These are phyloP conservation scores for Danionella dracula DNA, from an alignment of 2,797 vertebrate species.

Conservation along the genomic window DNA sequence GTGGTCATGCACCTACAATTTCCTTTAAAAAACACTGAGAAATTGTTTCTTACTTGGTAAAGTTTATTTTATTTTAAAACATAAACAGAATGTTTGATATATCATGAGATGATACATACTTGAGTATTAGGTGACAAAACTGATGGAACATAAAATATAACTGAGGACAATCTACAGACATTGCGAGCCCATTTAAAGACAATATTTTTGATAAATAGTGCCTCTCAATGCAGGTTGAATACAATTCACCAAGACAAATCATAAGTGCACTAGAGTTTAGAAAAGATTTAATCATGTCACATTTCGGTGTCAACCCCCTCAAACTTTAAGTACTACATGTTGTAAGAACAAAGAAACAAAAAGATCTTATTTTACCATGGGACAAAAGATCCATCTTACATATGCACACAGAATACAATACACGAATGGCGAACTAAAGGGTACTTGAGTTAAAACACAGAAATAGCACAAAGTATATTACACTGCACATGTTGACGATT, in stretches of 20 bases:
- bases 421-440: constrained; percentile 37
- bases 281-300: neutral
- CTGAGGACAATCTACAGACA: constrained; percentile 52
- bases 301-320: constrained; percentile 8
- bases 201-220: constrained; percentile 47
- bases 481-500: constrained; percentile 33
- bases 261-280: constrained; percentile 39
- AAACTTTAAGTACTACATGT: neutral
- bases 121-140: constrained; percentile 65
- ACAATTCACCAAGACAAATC: constrained; percentile 61
- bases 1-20: too few relatives aligned
- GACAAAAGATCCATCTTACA: neutral
- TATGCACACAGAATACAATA: constrained; percentile 4
- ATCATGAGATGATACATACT: constrained; percentile 66
- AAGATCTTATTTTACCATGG: constrained; percentile 19
- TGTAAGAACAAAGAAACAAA: constrained; percentile 2
- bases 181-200: constrained; percentile 38
- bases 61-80: constrained; percentile 72
- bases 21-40: neutral
- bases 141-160: constrained; percentile 56
- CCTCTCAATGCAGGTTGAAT: constrained; percentile 56
- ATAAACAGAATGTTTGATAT: constrained; percentile 61
- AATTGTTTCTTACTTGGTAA: constrained; percentile 31
- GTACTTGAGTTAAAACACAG: constrained; percentile 36
- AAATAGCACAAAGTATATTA: constrained; percentile 35